Percentiles rank a stretch among this genome's conserved stretches.
Evolutionary conservation across 37 sponge, comb jelly and placozoan species (phyloP).

Genomic region (Oscarella lobularis): DNA sequence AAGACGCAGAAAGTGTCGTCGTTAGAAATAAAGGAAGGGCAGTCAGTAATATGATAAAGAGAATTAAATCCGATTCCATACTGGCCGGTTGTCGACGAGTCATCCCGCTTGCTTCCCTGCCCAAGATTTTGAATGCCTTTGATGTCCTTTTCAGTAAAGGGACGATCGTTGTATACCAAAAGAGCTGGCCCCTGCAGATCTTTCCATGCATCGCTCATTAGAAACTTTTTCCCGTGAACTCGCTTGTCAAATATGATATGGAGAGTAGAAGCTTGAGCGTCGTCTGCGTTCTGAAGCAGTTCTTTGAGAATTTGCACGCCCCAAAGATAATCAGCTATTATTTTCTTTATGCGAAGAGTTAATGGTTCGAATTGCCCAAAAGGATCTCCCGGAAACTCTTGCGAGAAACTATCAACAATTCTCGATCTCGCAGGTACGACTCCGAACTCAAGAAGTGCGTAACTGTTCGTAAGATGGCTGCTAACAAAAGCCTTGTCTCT

Average conservation of each 20-base stretch:
- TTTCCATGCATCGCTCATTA: slow-evolving; percentile 12
- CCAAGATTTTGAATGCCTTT: slow-evolving; percentile 17
- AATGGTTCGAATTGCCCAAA: slow-evolving; percentile 36
- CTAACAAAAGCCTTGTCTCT: slow-evolving; percentile 1
- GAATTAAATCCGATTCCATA: slow-evolving; percentile 24
- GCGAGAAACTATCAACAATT: slow-evolving; percentile 5
- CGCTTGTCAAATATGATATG: slow-evolving; percentile 32
- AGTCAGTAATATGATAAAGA: slow-evolving; percentile 16
- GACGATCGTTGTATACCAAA: slow-evolving; percentile 10
- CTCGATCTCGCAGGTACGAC: slow-evolving; percentile 11
- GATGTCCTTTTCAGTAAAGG: slow-evolving; percentile 19
- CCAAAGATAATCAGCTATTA: slow-evolving; percentile 20
- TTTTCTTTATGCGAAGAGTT: slow-evolving; percentile 22
- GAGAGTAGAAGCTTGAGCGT: slow-evolving; percentile 28
- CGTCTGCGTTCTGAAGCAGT: slow-evolving; percentile 43
- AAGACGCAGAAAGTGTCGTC: neutral
- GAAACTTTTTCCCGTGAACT: slow-evolving; percentile 5
- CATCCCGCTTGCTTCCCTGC: slow-evolving; percentile 14
- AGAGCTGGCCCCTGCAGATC: slow-evolving; percentile 16
- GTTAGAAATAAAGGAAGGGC: slow-evolving; percentile 5
- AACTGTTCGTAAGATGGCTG: neutral
- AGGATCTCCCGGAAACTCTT: neutral
- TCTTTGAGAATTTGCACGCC: slow-evolving; percentile 31
- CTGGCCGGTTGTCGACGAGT: slow-evolving; percentile 6
- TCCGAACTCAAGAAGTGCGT: slow-evolving; percentile 18